Evolutionary conservation across 2,113 vertebrate genomes (phyloP), one percentile per base, ranked within the genome.

Genomic region (Lagopus leucura): DNA sequence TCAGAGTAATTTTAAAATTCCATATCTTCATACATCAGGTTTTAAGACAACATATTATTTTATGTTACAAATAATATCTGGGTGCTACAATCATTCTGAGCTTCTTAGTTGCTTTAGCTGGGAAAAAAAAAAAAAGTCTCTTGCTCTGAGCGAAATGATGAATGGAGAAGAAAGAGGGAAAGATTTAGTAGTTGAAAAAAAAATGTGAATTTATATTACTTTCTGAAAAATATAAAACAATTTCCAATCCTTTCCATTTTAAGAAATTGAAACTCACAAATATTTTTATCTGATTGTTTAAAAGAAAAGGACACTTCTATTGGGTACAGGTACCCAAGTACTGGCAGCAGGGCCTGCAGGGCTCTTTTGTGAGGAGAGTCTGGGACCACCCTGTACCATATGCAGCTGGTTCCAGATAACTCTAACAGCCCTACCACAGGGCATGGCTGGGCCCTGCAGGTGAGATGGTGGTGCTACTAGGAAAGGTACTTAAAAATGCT

Each of bases 371-470:
- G 57, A 40, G 38, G 19, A 13, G 19, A 28, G 18, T 20, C 17
- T 2, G 2, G 21, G 42, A 11, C n/a, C 72, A 42, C 24, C 30
- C 69, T 1, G 0, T 30, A 40, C 18, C 1, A 1, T 52, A 43
- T 22, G 27, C 24, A 20, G 30, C 30, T 24, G 5, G 6, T 61
- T 61, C 55, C 55, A 57, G 30, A 16, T 0, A 0, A 6, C 11
- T 82, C 52, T 47, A 47, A 1, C 6, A 2, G 0, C 14, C 30
- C n/a, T 43, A 16, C 3, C 0, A 0, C 15, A 69, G 42, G 52
- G 16, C 1, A 1, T 0, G 0, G 12, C 42, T 6, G 4, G 36
- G 15, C 11, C 19, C 8, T 2, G 0, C 28, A 27, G 34, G 2
- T 17, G 5, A 3, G 13, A 0, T 22, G 5, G 2, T 8, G 22